A percentile compares a stretch with the other conserved stretches of the same genome.
Conservation (phyloP, 2,888 invertebrate species). For the Xestia ashworthii region DNA sequence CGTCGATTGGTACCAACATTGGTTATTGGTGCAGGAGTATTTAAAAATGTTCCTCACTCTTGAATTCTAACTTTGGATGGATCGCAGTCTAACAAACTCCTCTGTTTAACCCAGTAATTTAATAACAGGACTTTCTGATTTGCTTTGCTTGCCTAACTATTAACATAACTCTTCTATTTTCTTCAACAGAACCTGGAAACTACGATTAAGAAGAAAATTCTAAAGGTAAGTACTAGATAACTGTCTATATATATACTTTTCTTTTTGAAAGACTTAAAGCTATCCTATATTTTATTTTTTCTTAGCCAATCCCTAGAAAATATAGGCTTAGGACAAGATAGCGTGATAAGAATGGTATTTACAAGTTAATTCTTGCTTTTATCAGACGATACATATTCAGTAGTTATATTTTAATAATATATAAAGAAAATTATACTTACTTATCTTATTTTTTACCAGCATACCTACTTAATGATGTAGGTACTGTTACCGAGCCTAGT, state of each 20-base stretch:
- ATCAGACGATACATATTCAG: constrained; percentile 20
- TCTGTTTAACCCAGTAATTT: constrained; percentile 46
- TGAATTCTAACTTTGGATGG: constrained; percentile 65
- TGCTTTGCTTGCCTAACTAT: constrained; percentile 68
- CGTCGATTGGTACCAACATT: constrained; percentile 20
- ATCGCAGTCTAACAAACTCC: constrained; percentile 61
- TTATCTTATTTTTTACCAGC: constrained; percentile 23
- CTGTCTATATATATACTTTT: neutral
- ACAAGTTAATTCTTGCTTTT: constrained; percentile 8
- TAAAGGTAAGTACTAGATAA: constrained; percentile 59
- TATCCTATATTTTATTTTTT: neutral
- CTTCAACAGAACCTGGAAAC: constrained; percentile 64
- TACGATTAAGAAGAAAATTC: constrained; percentile 63
- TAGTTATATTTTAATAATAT: constrained; percentile 26
- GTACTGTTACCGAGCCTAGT: constrained; percentile 16
- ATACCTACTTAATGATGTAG: constrained; percentile 29
- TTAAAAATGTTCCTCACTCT: neutral
- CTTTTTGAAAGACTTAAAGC: neutral
- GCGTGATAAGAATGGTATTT: neutral
- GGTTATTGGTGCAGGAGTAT: neutral
- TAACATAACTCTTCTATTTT: constrained; percentile 65
- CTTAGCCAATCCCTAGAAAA: neutral
- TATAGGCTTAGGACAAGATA: neutral
- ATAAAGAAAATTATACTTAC: constrained; percentile 5
- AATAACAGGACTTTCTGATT: constrained; percentile 53